Evolutionary conservation across 2,888 invertebrate species (phyloP).

Genomic region (Acanthacorydalis orientalis): DNA sequence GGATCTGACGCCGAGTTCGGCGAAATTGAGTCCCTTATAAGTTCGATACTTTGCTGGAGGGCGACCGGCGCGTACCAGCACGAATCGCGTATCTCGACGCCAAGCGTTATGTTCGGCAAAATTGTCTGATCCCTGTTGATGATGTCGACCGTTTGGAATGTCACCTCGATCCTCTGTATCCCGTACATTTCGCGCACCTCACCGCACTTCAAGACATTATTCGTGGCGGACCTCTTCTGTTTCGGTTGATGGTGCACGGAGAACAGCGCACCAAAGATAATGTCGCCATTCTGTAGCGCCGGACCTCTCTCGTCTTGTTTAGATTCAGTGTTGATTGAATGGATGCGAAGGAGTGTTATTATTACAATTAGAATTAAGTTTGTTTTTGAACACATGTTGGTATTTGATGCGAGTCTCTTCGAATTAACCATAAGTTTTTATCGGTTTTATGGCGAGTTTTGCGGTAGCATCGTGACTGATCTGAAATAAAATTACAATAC

Average conservation of each 20-base stretch:
- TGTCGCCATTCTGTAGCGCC: conserved; percentile 34
- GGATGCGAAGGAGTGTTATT: no score
- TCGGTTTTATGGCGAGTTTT: no score
- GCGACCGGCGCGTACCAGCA: conserved; percentile 72
- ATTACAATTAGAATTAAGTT: no score
- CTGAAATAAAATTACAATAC: no score
- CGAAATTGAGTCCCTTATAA: conserved; percentile 50
- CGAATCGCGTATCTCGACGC: conserved; percentile 59
- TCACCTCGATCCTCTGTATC: conserved; percentile 51
- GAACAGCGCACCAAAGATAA: conserved; percentile 37
- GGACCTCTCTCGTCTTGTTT: conserved; percentile 20
- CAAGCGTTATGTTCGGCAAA: conserved; percentile 35
- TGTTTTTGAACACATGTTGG: no score
- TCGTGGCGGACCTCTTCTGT: conserved; percentile 14
- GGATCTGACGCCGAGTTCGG: conserved; percentile 17
- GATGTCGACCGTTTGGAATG: conserved; percentile 40
- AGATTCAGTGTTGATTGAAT: conserved; percentile 5
- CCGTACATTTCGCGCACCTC: conserved; percentile 55
- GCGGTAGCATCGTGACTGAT: no score
- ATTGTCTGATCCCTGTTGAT: conserved; percentile 42
- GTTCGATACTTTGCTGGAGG: conserved; percentile 58
- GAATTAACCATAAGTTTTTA: no score
- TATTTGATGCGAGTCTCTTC: no score
- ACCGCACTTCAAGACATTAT: conserved; percentile 32
- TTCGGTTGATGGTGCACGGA: conserved; percentile 33